Conservation (phyloP, 2,797 vertebrate genomes). For the Macroramphosus scolopax region DNA sequence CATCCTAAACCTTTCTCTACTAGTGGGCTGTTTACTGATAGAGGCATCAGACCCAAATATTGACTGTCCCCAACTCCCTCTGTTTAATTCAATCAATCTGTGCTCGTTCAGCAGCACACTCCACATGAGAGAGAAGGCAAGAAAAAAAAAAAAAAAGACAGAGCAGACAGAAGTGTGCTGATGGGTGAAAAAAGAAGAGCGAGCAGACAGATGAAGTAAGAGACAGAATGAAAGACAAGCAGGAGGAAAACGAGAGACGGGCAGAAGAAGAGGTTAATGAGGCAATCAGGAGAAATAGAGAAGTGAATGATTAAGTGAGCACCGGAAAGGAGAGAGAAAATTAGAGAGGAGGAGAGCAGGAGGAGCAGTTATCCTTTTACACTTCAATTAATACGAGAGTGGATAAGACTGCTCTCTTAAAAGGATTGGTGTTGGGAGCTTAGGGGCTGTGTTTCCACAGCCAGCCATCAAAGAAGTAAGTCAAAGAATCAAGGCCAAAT, state of each 20-base stretch:
- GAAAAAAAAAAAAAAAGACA: slow-evolving; percentile 29
- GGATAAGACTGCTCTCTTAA: slow-evolving; percentile 62
- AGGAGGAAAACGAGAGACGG: too few relatives aligned
- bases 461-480: slow-evolving; percentile 17
- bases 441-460: slow-evolving; percentile 44
- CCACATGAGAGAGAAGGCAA: slow-evolving; percentile 38
- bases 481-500: slow-evolving; percentile 26
- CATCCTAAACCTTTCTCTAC: slow-evolving; percentile 41
- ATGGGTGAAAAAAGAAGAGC: slow-evolving; percentile 4
- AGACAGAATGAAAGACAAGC: too few relatives aligned
- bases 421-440: slow-evolving; percentile 56
- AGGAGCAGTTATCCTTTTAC: slow-evolving; percentile 72
- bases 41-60: slow-evolving; percentile 75
- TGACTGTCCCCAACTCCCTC: slow-evolving; percentile 67
- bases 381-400: slow-evolving; percentile 70
- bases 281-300: slow-evolving; percentile 65
- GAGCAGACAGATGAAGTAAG: too few relatives aligned
- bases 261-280: slow-evolving; percentile 67
- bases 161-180: slow-evolving; percentile 16
- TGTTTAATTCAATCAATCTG: slow-evolving; percentile 73
- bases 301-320: slow-evolving; percentile 65
- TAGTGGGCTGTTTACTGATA: slow-evolving; percentile 66
- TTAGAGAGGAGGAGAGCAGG: slow-evolving; percentile 68
- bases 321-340: slow-evolving; percentile 55
- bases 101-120: slow-evolving; percentile 43